Evolutionary conservation across 2,113 vertebrate species (phyloP).

Genomic region (Eurypyga helias): DNA sequence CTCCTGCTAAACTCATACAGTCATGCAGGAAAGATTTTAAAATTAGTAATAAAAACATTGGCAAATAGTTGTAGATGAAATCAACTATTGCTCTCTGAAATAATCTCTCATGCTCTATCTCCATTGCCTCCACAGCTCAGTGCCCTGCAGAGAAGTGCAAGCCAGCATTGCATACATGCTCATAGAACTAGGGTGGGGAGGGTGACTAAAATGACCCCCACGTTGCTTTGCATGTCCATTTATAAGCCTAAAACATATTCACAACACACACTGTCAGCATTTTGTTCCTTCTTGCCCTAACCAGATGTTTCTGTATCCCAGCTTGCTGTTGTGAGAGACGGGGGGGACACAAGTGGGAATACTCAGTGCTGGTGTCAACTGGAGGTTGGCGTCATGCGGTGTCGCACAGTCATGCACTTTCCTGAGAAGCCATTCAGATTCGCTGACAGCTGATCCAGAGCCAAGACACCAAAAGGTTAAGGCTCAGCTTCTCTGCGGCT

Average conservation of each 20-base stretch:
- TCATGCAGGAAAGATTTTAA: not conserved
- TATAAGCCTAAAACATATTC: constrained; percentile 13
- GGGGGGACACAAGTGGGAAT: not conserved
- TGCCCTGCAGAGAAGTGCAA: not conserved
- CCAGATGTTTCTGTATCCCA: not conserved
- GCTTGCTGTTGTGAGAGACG: not conserved
- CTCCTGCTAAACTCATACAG: not conserved
- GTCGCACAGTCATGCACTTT: not conserved
- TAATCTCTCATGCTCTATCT: not conserved
- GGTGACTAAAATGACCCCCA: not conserved
- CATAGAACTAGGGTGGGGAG: not conserved
- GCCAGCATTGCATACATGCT: not conserved
- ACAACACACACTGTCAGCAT: not conserved
- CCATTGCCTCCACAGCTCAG: not conserved
- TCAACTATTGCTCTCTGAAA: not conserved
- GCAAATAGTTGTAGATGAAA: not conserved
- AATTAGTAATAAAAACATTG: not conserved
- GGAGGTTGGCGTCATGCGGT: not conserved
- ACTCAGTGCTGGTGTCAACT: not conserved
- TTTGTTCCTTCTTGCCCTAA: not conserved
- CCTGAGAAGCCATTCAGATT: not conserved
- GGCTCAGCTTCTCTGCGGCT: not conserved
- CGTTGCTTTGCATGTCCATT: not conserved
- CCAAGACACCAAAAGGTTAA: constrained; percentile 42
- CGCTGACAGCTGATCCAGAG: not conserved